phyloP scores from a whole-genome alignment of 2,113 vertebrate genomes.

The Scopus umbretta region DNA sequence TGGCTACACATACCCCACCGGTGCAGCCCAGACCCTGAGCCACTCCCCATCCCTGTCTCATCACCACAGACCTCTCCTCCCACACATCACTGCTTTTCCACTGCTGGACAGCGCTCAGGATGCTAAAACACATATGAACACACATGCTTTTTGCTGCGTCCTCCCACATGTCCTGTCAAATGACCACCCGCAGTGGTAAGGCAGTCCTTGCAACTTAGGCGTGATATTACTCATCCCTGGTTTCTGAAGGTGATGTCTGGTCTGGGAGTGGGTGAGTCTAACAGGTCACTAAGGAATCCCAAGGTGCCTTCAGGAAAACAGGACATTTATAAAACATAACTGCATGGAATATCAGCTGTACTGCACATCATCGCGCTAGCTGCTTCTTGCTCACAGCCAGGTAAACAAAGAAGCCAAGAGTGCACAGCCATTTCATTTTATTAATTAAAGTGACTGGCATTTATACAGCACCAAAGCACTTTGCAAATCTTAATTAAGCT shows the following conservation, averaged over 20 bases:
- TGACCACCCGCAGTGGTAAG: not conserved
- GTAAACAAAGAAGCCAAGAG: constrained; percentile 39
- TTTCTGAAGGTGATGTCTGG: not conserved
- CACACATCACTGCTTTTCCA: not conserved
- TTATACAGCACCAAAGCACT: constrained; percentile 44
- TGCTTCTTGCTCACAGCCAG: not conserved
- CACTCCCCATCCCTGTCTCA: not conserved
- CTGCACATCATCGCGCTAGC: not conserved
- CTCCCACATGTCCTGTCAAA: not conserved
- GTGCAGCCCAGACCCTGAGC: accelerated
- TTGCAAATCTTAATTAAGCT: constrained; percentile 59
- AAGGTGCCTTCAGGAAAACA: not conserved
- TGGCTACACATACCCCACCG: accelerated
- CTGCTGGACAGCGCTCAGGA: not conserved
- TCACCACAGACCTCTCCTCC: not conserved
- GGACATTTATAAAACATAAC: not conserved
- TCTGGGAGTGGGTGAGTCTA: accelerated
- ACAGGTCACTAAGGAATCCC: not conserved
- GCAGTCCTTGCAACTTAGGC: not conserved
- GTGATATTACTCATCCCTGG: not conserved
- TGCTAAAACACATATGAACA: not conserved
- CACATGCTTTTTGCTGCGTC: not conserved
- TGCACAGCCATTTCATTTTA: not conserved
- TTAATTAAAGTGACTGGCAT: constrained; percentile 60
- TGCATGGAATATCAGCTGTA: not conserved